Conservation (phyloP, 2,113 vertebrate species). For the Lasiurus cinereus region DNA sequence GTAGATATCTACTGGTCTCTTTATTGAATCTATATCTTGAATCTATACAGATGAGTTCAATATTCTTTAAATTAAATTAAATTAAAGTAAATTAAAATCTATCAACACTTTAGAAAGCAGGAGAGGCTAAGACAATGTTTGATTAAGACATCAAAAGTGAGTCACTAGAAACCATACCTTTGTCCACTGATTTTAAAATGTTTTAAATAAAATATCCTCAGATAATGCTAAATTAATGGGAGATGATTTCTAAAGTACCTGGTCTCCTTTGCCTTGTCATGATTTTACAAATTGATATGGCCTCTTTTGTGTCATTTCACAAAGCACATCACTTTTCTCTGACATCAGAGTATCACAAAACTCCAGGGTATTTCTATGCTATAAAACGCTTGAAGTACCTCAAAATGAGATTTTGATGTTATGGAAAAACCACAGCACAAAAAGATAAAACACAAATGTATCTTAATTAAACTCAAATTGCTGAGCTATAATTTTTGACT, state of each 20-base stretch:
- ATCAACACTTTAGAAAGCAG: neutral
- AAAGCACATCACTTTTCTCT: neutral
- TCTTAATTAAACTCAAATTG: constrained; percentile 12
- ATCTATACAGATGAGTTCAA: neutral
- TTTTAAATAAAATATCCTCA: neutral
- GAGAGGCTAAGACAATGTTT: neutral
- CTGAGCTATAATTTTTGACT: neutral
- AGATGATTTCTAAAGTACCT: constrained; percentile 25
- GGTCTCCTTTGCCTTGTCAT: neutral
- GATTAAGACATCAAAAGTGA: constrained; percentile 27
- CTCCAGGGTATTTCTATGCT: neutral
- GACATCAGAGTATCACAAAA: neutral
- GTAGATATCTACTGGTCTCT: neutral
- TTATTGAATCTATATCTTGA: neutral
- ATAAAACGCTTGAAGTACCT: neutral
- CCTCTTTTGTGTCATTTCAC: neutral
- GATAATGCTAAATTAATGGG: neutral
- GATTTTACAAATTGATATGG: neutral
- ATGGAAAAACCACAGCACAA: neutral
- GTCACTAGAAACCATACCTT: neutral
- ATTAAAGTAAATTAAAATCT: neutral
- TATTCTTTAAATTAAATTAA: neutral
- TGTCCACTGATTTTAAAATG: neutral
- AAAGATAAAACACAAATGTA: neutral
- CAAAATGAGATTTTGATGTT: constrained; percentile 40